A percentile compares a stretch with the other conserved stretches of the same genome.
Conservation (phyloP, 2,888 invertebrate species). For the Eupithecia inturbata region DNA sequence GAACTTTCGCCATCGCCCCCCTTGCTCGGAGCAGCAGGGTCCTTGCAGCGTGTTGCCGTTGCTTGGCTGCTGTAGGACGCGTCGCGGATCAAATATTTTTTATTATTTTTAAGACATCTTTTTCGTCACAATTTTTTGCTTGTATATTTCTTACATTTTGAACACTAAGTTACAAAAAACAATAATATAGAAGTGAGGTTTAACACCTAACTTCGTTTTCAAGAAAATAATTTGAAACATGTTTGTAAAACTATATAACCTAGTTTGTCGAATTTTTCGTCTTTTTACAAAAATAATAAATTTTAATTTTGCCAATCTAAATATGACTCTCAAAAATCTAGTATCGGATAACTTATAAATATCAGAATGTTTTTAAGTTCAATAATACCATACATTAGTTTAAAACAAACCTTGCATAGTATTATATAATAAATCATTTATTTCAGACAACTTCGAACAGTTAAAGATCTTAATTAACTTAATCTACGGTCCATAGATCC, state of each 20-base stretch:
- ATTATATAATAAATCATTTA: too few species aligned
- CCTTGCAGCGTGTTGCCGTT: conserved; percentile 70
- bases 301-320: neutral
- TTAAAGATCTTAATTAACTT: too few species aligned
- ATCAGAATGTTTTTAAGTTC: neutral
- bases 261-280: neutral
- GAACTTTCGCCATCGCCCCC: conserved; percentile 81
- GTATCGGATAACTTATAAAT: neutral
- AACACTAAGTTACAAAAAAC: neutral
- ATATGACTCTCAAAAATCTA: neutral
- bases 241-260: neutral
- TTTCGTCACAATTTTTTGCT: neutral
- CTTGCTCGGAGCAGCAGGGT: conserved; percentile 67
- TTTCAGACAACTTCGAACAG: too few species aligned
- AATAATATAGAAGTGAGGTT: neutral
- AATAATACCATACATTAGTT: neutral
- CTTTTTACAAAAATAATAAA: too few species aligned
- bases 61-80: conserved; percentile 68
- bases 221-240: neutral
- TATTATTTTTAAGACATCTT: conserved; percentile 13
- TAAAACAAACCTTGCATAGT: neutral
- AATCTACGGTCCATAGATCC: too few species aligned
- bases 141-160: neutral
- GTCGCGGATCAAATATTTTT: conserved; percentile 54
- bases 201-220: neutral